phyloP scores from a whole-genome alignment of 2,113 vertebrate species.

The Todiramphus chloris region DNA sequence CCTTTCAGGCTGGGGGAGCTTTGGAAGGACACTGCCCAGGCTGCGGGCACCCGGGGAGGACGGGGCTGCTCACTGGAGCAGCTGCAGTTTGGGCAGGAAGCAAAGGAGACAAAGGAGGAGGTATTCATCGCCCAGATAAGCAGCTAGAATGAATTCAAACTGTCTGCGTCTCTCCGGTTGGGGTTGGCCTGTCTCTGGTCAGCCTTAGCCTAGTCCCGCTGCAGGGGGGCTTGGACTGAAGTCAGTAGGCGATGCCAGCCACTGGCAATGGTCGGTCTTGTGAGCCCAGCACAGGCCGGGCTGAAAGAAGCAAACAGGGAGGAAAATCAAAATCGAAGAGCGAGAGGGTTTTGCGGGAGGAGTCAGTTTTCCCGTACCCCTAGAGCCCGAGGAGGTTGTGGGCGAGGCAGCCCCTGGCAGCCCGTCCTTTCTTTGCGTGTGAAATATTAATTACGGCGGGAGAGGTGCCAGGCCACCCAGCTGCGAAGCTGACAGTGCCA shows the following conservation, averaged over 20 bases:
- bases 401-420: not conserved
- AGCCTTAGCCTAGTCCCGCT: not conserved
- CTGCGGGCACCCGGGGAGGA: not conserved
- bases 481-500: not conserved
- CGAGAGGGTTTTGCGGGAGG: not conserved
- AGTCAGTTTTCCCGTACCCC: not conserved
- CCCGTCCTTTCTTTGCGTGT: not conserved
- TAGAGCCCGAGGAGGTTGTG: not conserved
- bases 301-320: not conserved
- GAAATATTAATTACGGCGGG: not conserved
- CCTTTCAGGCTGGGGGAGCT: not conserved
- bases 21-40: not conserved
- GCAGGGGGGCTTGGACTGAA: not conserved
- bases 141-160: not conserved
- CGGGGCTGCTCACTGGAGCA: not conserved
- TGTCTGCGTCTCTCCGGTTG: not conserved
- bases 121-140: not conserved
- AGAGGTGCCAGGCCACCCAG: not conserved
- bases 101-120: not conserved
- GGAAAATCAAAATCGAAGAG: not conserved
- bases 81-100: not conserved
- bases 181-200: not conserved
- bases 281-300: not conserved
- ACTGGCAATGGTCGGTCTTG: not conserved
- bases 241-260: not conserved